phyloP scores from a whole-genome alignment of 2,797 vertebrate species.

The Coendou prehensilis region DNA sequence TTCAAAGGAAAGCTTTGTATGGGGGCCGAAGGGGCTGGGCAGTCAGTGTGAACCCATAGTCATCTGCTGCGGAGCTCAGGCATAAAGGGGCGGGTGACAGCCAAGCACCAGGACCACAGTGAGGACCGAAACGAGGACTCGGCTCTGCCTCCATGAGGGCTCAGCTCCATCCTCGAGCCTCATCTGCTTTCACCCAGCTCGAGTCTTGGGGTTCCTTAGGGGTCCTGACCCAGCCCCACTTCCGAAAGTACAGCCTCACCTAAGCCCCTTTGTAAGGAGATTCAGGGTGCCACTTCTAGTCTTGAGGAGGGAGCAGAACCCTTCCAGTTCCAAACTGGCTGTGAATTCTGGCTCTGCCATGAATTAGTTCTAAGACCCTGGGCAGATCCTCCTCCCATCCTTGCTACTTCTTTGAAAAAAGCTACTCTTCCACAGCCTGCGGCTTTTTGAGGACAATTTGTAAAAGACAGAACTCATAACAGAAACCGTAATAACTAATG shows the following conservation, averaged over 20 bases:
- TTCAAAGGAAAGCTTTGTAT: background rate
- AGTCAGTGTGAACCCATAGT: background rate
- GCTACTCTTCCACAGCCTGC: background rate
- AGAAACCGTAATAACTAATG: background rate
- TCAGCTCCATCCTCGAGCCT: background rate
- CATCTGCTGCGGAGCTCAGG: constrained; percentile 2
- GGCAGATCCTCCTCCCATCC: background rate
- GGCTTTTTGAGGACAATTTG: background rate
- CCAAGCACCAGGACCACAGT: background rate
- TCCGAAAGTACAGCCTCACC: background rate
- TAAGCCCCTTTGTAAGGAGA: background rate
- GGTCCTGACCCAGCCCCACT: background rate
- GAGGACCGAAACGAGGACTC: background rate
- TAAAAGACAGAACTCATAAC: background rate
- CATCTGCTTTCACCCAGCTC: background rate
- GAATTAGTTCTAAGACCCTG: background rate
- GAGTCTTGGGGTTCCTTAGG: background rate
- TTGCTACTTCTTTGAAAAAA: background rate
- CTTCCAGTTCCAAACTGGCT: background rate
- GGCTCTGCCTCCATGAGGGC: background rate
- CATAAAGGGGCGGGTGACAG: background rate
- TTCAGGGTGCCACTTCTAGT: background rate
- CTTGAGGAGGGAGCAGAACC: background rate
- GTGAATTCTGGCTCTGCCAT: background rate
- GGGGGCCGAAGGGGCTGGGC: background rate